Base-by-base conservation (phyloP, 2,888 invertebrate species). In the Pseudococcus viburni region DNA sequence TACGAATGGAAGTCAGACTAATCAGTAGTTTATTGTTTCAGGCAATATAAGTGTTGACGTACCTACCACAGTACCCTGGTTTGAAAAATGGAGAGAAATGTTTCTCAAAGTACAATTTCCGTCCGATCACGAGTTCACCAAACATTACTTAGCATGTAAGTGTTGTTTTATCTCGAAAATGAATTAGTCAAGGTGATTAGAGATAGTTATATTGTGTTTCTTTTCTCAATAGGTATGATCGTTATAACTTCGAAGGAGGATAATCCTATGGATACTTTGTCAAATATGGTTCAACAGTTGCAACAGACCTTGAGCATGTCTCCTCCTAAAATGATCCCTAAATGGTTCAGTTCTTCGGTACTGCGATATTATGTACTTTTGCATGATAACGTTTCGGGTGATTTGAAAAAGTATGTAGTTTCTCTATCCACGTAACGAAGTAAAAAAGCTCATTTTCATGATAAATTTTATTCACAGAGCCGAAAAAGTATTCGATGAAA, bases 121-220 rank as follows among this genome's bases (percentile, higher is more conserved):
- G 22, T 95, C 96, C 6, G 99, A 99, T 91, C 99, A 99, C 93
- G 99, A 99, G 92, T 99, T 98, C 91, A 96, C 98, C 0, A 96
- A 96, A 91, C 97, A 97, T 92, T 96, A 96, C 91, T 91, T 97
- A 87, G 96, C 96, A 17, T 97, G 97, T 91, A 94, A 97, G 91
- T 93, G 97, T 90, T 95, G 96, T 17, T 93, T 39, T 55, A 84
- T 12, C 19, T 59, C 39, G 48, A 84, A 22, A 64, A 22, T 22
- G 3, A 33, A 33, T 33, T 33, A 33, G 26, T 33, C 26, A 33
- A 33, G 26, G 26, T 33, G 3, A 33, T 33, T 33, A 33, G 26
- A 33, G 26, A n/a, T 33, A 33, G 1, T 33, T 3, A 33, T 33
- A 33, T 33, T 3, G 26, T 33, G 26, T 33, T 33, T 33, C n/a